A percentile compares a stretch with the other conserved stretches of the same genome.
phyloP scores from a whole-genome alignment of 2,797 vertebrate genomes.

The Crenichthys baileyi region DNA sequence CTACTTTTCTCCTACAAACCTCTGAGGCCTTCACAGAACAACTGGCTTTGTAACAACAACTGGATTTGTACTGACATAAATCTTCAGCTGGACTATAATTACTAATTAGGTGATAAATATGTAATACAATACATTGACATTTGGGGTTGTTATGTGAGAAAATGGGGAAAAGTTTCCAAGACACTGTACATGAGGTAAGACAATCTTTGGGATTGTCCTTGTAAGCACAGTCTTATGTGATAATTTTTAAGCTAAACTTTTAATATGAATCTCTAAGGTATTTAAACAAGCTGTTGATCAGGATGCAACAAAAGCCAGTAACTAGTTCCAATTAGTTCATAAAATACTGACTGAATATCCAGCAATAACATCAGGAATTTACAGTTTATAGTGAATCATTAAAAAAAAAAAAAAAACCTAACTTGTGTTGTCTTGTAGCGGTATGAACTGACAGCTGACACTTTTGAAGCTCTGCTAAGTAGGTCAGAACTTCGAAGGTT shows the following conservation, averaged over 20 bases:
- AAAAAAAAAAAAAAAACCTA: not conserved
- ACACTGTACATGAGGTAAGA: not conserved
- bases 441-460: conserved; percentile 29
- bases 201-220: not conserved
- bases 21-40: not conserved
- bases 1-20: not conserved
- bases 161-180: not conserved
- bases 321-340: not conserved
- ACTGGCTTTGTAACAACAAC: not conserved
- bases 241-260: not conserved
- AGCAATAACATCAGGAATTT: not conserved
- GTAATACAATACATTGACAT: too few species aligned
- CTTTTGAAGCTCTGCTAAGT: conserved; percentile 45
- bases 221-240: not conserved
- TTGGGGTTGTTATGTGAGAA: not conserved
- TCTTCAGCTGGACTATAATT: not conserved
- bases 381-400: not conserved
- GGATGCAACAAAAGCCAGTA: not conserved
- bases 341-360: not conserved
- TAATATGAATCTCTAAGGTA: not conserved
- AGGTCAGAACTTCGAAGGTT: conserved; percentile 53
- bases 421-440: not conserved
- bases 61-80: not conserved
- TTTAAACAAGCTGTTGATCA: not conserved
- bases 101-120: not conserved